Evolutionary conservation across 1,140 invertebrate species (phyloP).

Genomic region (Danaus melanippus): DNA sequence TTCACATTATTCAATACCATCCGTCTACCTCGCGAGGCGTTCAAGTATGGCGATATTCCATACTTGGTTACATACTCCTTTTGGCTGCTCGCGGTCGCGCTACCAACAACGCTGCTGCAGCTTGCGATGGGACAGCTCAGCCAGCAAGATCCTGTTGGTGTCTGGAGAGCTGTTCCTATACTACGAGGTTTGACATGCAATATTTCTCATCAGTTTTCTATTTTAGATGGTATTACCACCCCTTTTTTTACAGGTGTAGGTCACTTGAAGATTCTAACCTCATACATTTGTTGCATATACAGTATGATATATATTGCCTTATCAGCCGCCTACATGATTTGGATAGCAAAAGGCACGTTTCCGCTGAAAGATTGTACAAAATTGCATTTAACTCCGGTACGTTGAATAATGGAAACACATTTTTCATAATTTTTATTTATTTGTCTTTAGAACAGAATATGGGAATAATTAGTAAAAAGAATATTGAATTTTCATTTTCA

Average conservation of each 20-base stretch:
- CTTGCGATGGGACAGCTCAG: constrained; percentile 58
- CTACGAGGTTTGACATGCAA: constrained; percentile 42
- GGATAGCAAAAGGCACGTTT: constrained; percentile 56
- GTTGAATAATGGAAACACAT: constrained; percentile 7
- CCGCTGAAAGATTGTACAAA: constrained; percentile 55
- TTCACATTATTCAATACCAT: constrained; percentile 53
- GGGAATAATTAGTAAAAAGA: no score
- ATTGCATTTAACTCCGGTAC: constrained; percentile 55
- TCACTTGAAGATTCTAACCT: constrained; percentile 50
- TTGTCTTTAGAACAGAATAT: background rate
- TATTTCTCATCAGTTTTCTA: background rate
- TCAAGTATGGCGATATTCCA: constrained; percentile 50
- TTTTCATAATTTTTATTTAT: constrained; percentile 4
- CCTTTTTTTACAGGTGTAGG: constrained; percentile 49
- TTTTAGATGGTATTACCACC: constrained; percentile 1
- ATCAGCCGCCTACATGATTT: constrained; percentile 47
- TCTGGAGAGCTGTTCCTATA: constrained; percentile 64
- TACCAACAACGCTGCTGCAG: constrained; percentile 51
- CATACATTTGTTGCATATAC: constrained; percentile 52
- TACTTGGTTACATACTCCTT: constrained; percentile 56
- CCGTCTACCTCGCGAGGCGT: constrained; percentile 52
- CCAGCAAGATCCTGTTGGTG: constrained; percentile 58
- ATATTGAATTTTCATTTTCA: constrained; percentile 29
- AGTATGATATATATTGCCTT: constrained; percentile 50
- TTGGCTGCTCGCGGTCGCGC: constrained; percentile 47